Conservation (phyloP, 2,888 invertebrate species). For the Cetonia aurata region DNA sequence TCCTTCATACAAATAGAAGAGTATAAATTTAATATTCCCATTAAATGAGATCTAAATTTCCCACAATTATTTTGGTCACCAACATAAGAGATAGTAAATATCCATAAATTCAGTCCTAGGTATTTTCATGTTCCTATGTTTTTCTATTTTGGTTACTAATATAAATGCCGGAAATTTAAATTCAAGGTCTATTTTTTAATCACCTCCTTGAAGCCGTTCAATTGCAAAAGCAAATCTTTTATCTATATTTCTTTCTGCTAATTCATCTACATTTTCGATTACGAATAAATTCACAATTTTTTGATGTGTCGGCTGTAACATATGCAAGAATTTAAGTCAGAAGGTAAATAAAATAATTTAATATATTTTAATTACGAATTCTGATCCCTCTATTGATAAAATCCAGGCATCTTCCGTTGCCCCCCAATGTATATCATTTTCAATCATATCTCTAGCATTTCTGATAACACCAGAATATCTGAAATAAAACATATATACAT, state of each 20-base stretch:
- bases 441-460: slow-evolving; percentile 72
- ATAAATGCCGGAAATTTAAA: too few species aligned
- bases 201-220: slow-evolving; percentile 77
- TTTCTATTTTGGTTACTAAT: too few species aligned
- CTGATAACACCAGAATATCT: slow-evolving; percentile 74
- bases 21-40: too few species aligned
- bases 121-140: too few species aligned
- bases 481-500: slow-evolving; percentile 1
- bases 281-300: slow-evolving; percentile 51
- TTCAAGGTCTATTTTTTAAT: too few species aligned
- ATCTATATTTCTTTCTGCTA: slow-evolving; percentile 51
- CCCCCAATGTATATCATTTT: slow-evolving; percentile 73
- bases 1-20: slow-evolving; percentile 13
- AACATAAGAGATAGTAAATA: too few species aligned
- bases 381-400: slow-evolving; percentile 67
- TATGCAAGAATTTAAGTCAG: not conserved
- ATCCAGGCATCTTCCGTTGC: slow-evolving; percentile 79
- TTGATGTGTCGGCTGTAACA: slow-evolving; percentile 50
- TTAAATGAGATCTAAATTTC: too few species aligned
- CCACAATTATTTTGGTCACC: too few species aligned
- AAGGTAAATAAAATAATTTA: not conserved
- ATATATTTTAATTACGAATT: too few species aligned
- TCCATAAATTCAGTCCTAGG: too few species aligned
- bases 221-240: slow-evolving; percentile 72
- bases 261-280: slow-evolving; percentile 48